Evolutionary conservation across 2,113 vertebrate genomes (phyloP).

Genomic region (Procavia capensis): DNA sequence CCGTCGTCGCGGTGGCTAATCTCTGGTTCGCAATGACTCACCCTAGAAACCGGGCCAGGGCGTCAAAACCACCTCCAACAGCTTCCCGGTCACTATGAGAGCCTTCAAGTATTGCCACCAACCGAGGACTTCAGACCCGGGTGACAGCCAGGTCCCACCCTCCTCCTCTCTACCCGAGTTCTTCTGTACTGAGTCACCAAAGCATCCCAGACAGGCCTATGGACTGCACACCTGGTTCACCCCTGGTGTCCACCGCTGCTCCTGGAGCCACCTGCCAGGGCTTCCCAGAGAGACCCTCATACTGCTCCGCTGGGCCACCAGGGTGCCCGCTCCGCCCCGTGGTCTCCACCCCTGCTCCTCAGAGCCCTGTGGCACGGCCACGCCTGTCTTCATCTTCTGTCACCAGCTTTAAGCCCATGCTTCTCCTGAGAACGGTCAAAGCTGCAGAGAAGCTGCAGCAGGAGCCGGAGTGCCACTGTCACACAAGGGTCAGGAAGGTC

Average conservation of each 20-base stretch:
- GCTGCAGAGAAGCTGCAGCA: neutral
- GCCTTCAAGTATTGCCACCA: slow-evolving; percentile 18
- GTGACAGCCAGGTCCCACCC: neutral
- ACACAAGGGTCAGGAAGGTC: neutral
- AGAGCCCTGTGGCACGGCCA: neutral
- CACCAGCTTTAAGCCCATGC: neutral
- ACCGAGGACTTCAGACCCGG: slow-evolving; percentile 49
- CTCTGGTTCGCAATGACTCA: slow-evolving; percentile 43
- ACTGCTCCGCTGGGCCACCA: too few relatives aligned
- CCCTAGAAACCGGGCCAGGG: neutral
- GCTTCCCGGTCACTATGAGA: neutral
- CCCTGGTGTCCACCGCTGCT: neutral
- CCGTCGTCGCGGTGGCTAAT: neutral
- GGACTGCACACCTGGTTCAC: neutral
- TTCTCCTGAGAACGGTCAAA: slow-evolving; percentile 5
- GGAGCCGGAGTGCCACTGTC: neutral
- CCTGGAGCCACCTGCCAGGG: too few relatives aligned
- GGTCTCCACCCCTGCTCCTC: neutral
- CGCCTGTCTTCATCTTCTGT: neutral
- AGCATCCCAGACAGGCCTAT: neutral
- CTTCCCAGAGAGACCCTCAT: too few relatives aligned
- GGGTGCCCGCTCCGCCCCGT: too few relatives aligned
- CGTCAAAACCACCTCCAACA: neutral
- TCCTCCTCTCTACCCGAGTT: slow-evolving; percentile 49
- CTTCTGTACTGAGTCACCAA: slow-evolving; percentile 62